A percentile compares a stretch with the other conserved stretches of the same genome.
Conservation (phyloP, 2,113 vertebrate species). For the Micronycteris hirsuta region DNA sequence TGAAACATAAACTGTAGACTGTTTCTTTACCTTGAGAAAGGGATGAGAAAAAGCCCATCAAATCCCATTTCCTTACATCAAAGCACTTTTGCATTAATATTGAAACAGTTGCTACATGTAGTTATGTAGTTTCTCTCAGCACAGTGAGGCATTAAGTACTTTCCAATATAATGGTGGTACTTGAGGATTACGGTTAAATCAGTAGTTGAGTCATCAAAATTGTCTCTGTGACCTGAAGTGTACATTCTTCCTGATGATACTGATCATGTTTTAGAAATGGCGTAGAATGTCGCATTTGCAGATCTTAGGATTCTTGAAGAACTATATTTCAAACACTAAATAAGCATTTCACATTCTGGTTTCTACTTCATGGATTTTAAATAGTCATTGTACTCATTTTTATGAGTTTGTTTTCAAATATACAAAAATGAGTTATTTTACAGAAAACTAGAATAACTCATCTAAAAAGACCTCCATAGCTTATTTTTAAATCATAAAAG, state of each 20-base stretch:
- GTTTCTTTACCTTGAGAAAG: neutral
- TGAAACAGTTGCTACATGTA: neutral
- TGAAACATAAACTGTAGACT: neutral
- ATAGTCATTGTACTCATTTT: neutral
- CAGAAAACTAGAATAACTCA: neutral
- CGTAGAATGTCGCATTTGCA: slow-evolving; percentile 1
- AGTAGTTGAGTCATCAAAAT: neutral
- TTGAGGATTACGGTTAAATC: neutral
- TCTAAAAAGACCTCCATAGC: neutral
- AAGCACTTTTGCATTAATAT: neutral
- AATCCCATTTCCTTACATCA: neutral
- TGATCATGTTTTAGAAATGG: neutral
- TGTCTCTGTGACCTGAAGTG: neutral
- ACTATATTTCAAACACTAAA: neutral
- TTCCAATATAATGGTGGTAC: neutral
- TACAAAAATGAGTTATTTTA: slow-evolving; percentile 13
- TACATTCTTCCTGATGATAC: neutral
- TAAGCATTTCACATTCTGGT: neutral
- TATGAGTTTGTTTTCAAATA: neutral
- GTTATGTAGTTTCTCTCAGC: neutral
- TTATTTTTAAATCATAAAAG: slow-evolving; percentile 11
- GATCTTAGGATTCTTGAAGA: neutral
- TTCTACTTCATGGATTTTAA: neutral
- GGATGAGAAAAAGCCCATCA: neutral
- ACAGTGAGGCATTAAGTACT: neutral